phyloP scores from a whole-genome alignment of 2,797 vertebrate genomes.

The Phoeniculus purpureus region DNA sequence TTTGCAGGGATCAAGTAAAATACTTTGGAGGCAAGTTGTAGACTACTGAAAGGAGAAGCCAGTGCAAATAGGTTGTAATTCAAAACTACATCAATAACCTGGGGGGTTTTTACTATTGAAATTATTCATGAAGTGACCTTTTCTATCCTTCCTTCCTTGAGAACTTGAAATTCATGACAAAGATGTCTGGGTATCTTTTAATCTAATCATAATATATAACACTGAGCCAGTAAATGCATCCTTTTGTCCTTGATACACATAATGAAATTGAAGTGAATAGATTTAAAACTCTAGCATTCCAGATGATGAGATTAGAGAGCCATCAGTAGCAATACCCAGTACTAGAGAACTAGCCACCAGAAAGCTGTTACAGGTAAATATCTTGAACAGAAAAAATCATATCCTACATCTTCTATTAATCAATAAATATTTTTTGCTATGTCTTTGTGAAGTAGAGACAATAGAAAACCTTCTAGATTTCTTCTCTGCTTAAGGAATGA shows the following conservation, averaged over 20 bases:
- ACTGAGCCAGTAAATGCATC: slow-evolving; percentile 64
- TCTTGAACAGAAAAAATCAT: slow-evolving; percentile 67
- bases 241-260: slow-evolving; percentile 69
- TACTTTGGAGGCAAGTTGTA: not conserved
- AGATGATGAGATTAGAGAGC: slow-evolving; percentile 78
- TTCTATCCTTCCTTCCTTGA: not conserved
- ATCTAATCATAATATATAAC: slow-evolving; percentile 73
- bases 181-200: slow-evolving; percentile 65
- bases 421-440: slow-evolving; percentile 54
- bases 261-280: slow-evolving; percentile 77
- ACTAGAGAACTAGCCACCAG: slow-evolving; percentile 61
- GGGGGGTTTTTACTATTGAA: not conserved
- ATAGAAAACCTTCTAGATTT: not conserved
- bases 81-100: not conserved
- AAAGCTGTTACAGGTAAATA: slow-evolving; percentile 64
- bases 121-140: slow-evolving; percentile 2
- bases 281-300: slow-evolving; percentile 75
- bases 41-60: not conserved
- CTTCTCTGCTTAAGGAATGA: not conserved
- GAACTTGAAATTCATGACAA: slow-evolving; percentile 48
- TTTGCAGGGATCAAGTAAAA: too few species aligned
- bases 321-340: slow-evolving; percentile 69
- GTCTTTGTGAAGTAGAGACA: slow-evolving; percentile 31
- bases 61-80: not conserved
- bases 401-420: slow-evolving; percentile 70